phyloP scores from a whole-genome alignment of 92 coral and sea anemone genomes.

The Epizoanthus scotinus region DNA sequence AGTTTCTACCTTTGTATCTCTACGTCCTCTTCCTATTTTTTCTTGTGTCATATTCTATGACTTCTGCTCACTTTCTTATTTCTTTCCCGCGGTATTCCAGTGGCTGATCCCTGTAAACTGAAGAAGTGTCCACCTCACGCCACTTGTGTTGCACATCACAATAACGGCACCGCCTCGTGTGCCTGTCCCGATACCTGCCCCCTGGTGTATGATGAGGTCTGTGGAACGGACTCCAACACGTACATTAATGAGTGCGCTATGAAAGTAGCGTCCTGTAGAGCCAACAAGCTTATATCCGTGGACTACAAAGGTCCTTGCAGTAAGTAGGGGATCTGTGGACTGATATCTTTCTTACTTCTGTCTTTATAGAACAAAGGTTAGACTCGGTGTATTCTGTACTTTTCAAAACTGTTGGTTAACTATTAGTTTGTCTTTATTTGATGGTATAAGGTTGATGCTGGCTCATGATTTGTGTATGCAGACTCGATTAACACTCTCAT shows the following conservation, averaged over 20 bases:
- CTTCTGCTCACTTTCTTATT: neutral
- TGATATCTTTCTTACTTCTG: neutral
- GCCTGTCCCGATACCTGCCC: constrained; percentile 60
- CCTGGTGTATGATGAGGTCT: constrained; percentile 51
- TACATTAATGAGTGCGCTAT: constrained; percentile 66
- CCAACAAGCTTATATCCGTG: constrained; percentile 38
- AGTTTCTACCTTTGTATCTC: neutral
- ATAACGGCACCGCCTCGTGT: constrained; percentile 69
- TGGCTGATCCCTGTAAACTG: constrained; percentile 55
- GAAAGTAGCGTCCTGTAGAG: constrained; percentile 55
- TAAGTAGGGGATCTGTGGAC: constrained; percentile 41
- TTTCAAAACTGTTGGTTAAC: too few relatives aligned
- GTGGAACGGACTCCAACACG: constrained; percentile 59
- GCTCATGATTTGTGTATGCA: too few relatives aligned
- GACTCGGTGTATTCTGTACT: too few relatives aligned
- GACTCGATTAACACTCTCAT: too few relatives aligned
- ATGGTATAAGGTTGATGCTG: too few relatives aligned
- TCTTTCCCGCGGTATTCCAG: neutral
- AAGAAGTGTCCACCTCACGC: constrained; percentile 61
- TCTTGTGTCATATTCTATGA: too few relatives aligned
- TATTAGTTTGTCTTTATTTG: too few relatives aligned
- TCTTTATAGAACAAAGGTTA: neutral
- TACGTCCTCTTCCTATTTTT: too few relatives aligned
- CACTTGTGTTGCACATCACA: constrained; percentile 51
- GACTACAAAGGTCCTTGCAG: constrained; percentile 69